These are phyloP conservation scores for Phymanthus crucifer DNA, from an alignment of 92 coral and sea anemone genomes.

Conservation along the genomic window DNA sequence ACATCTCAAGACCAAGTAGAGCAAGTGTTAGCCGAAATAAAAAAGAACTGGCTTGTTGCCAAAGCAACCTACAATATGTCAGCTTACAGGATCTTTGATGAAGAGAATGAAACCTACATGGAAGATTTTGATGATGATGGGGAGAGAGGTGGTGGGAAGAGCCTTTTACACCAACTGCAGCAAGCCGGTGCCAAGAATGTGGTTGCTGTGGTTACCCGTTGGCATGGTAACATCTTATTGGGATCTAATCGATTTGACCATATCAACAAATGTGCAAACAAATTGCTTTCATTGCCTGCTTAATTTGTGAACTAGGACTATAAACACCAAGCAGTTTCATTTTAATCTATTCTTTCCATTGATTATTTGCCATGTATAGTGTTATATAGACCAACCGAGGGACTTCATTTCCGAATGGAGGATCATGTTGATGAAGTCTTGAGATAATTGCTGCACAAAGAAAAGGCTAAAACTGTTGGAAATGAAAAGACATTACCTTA, in stretches of 20 bases:
- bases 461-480: too few species aligned
- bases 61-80: conserved; percentile 79
- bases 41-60: conserved; percentile 61
- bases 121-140: conserved; percentile 90
- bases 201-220: conserved; percentile 76
- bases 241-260: conserved; percentile 87
- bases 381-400: too few species aligned
- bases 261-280: conserved; percentile 78
- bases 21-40: conserved; percentile 61
- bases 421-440: too few species aligned
- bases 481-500: too few species aligned
- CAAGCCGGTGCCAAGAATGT: conserved; percentile 59
- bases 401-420: too few species aligned
- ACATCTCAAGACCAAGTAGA: conserved; percentile 53
- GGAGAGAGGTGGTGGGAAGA: conserved; percentile 78
- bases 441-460: too few species aligned
- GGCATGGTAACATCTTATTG: conserved; percentile 82
- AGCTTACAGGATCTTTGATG: conserved; percentile 74
- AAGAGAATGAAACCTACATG: conserved; percentile 40
- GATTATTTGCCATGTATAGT: too few species aligned
- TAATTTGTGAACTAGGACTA: too few species aligned
- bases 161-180: conserved; percentile 66
- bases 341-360: too few species aligned
- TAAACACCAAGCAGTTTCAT: too few species aligned
- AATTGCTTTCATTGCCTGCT: conserved; percentile 25